Conservation (phyloP, 2,113 vertebrate genomes). For the Ctenomys sociabilis region DNA sequence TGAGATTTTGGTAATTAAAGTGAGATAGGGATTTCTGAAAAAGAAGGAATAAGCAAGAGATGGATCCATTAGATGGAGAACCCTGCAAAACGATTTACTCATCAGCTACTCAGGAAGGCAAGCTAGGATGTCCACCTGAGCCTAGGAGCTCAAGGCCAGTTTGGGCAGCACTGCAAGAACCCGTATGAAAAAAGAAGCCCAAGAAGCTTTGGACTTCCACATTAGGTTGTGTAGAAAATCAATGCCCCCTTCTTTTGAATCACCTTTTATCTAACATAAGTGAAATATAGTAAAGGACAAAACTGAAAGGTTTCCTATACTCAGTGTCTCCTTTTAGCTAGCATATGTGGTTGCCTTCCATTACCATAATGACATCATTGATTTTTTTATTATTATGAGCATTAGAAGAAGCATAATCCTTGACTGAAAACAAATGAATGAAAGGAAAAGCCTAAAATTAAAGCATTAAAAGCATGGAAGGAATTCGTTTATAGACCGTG, state of each 20-base stretch:
- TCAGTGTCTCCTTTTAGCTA: neutral
- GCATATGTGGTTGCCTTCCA: neutral
- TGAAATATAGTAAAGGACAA: neutral
- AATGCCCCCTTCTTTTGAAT: neutral
- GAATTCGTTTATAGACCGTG: neutral
- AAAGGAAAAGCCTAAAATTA: conserved; percentile 7
- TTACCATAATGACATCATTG: neutral
- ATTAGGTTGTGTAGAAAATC: neutral
- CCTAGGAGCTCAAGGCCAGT: no score
- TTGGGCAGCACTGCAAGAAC: neutral
- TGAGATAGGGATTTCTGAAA: neutral
- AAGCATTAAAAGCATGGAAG: neutral
- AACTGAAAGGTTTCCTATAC: neutral
- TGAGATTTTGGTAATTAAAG: neutral
- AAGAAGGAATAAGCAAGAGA: neutral
- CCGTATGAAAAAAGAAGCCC: neutral
- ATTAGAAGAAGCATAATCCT: neutral
- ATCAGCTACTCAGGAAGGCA: neutral
- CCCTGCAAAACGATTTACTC: neutral
- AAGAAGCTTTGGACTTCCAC: conserved; percentile 9
- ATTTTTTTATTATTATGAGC: conserved; percentile 38
- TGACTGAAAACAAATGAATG: neutral
- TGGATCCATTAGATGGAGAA: neutral
- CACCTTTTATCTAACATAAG: neutral
- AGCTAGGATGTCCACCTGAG: neutral